phyloP scores from a whole-genome alignment of 2,888 invertebrate genomes.

The Fissipunctia ypsillon region DNA sequence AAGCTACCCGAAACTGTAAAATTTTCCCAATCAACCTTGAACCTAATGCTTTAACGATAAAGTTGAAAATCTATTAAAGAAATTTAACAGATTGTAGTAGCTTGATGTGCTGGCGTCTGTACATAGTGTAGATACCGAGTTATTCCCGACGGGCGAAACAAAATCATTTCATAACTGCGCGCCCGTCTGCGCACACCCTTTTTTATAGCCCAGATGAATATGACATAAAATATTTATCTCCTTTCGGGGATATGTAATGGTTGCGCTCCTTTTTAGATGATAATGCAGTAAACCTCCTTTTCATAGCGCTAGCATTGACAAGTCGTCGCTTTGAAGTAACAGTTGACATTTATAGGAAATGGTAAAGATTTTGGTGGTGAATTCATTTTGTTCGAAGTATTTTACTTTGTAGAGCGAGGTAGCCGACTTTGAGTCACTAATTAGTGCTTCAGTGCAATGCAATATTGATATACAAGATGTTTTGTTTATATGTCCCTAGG shows the following conservation, averaged over 20 bases:
- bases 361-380: constrained; percentile 48
- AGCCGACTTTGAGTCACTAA: constrained; percentile 4
- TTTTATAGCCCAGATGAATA: constrained; percentile 86
- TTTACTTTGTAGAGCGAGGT: constrained; percentile 6
- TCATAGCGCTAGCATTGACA: constrained; percentile 80
- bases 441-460: constrained; percentile 2
- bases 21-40: too few relatives aligned
- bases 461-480: not conserved
- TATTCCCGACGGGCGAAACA: constrained; percentile 76
- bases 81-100: too few relatives aligned
- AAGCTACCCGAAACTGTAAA: too few relatives aligned
- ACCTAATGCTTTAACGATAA: too few relatives aligned
- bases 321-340: constrained; percentile 67
- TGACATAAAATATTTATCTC: constrained; percentile 88
- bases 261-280: constrained; percentile 83
- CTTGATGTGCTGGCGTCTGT: too few relatives aligned
- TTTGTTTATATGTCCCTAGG: too few relatives aligned
- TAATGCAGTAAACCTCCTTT: constrained; percentile 83
- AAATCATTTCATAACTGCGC: constrained; percentile 80
- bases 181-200: constrained; percentile 82
- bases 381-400: not conserved
- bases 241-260: constrained; percentile 84
- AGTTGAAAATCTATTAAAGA: too few relatives aligned
- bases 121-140: constrained; percentile 70
- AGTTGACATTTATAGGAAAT: constrained; percentile 65